These are phyloP conservation scores for Lasaia peninsularis DNA, from an alignment of 1,140 invertebrate species.

Conservation along the genomic window DNA sequence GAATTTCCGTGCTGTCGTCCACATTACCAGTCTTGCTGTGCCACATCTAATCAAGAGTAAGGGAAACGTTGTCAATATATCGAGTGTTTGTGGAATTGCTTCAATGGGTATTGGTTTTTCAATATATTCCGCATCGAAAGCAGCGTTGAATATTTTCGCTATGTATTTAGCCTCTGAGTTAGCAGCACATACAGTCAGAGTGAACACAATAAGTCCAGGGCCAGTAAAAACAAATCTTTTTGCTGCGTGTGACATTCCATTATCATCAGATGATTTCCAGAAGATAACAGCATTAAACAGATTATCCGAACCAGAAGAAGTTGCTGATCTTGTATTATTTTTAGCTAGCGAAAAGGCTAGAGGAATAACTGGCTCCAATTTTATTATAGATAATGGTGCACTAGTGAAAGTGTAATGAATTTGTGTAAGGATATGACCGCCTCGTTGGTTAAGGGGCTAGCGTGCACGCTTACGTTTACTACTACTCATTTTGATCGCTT, in stretches of 20 bases:
- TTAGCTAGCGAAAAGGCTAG: slow-evolving; percentile 21
- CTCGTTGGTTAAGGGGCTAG: no score
- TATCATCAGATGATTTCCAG: slow-evolving; percentile 19
- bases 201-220: slow-evolving; percentile 35
- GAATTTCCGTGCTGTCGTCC: slow-evolving; percentile 31
- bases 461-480: no score
- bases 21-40: slow-evolving; percentile 21
- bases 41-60: slow-evolving; percentile 26
- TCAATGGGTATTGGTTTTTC: not conserved
- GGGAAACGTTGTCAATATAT: slow-evolving; percentile 34
- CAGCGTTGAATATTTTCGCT: slow-evolving; percentile 30
- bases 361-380: slow-evolving; percentile 31
- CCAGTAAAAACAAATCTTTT: slow-evolving; percentile 29
- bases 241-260: slow-evolving; percentile 13
- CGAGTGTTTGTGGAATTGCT: slow-evolving; percentile 18
- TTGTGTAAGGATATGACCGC: no score
- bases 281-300: slow-evolving; percentile 12
- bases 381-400: slow-evolving; percentile 28
- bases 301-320: slow-evolving; percentile 24
- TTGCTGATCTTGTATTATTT: slow-evolving; percentile 29
- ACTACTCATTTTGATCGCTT: no score
- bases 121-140: slow-evolving; percentile 26
- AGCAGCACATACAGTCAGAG: slow-evolving; percentile 30
- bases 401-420: no score
- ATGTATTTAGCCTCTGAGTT: slow-evolving; percentile 32